These are phyloP conservation scores for Euzophera pinguis DNA, from an alignment of 2,888 invertebrate genomes.

Conservation along the genomic window DNA sequence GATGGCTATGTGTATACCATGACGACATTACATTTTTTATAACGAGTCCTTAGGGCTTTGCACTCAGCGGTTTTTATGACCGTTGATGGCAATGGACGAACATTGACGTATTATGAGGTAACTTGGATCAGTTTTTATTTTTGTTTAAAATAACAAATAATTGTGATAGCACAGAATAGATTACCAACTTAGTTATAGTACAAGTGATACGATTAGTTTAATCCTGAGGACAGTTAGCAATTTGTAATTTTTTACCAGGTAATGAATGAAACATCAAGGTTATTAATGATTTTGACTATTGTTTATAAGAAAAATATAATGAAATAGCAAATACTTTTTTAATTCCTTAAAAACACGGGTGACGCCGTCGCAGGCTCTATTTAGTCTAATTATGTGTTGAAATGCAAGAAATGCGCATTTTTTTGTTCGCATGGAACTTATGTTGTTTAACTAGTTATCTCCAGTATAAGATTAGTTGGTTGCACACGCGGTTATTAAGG, in stretches of 20 bases:
- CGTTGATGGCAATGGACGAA: conserved; percentile 16
- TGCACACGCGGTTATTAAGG: not conserved
- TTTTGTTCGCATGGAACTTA: not conserved
- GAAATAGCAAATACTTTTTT: no score
- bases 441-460: not conserved
- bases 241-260: no score
- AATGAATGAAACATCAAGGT: no score
- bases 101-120: not conserved
- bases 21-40: conserved; percentile 58
- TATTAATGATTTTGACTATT: no score
- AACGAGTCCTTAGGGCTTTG: conserved; percentile 55
- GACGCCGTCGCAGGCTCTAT: not conserved
- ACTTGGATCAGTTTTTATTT: not conserved
- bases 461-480: not conserved
- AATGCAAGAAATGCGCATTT: not conserved
- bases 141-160: no score
- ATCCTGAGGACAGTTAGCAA: no score
- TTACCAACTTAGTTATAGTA: no score
- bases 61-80: conserved; percentile 38
- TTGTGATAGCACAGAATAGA: no score
- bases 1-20: conserved; percentile 57
- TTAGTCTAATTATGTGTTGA: conserved; percentile 9
- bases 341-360: not conserved
- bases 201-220: no score
- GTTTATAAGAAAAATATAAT: no score